Conservation (phyloP, 2,888 invertebrate species). For the Habrosyne pyritoides region DNA sequence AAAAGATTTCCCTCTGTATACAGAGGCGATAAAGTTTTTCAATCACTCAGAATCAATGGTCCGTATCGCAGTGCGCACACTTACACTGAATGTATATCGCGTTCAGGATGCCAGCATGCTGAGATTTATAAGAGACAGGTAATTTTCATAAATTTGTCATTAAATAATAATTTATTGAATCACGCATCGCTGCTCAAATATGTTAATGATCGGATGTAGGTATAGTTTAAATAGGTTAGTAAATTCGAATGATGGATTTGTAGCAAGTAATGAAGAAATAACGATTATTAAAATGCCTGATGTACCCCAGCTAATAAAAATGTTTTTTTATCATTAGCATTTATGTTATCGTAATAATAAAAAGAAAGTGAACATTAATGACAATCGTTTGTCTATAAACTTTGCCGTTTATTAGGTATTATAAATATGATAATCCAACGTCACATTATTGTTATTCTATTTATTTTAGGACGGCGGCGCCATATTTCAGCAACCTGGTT, state of each 20-base stretch:
- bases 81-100: constrained; percentile 98
- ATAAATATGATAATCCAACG: not conserved
- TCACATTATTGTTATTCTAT: constrained; percentile 12
- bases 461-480: constrained; percentile 92
- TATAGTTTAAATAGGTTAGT: not conserved
- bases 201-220: not conserved
- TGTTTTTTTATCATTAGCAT: too few species aligned
- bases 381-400: too few species aligned
- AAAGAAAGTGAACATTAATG: too few species aligned
- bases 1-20: constrained; percentile 99
- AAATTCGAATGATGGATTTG: not conserved
- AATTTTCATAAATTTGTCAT: constrained; percentile 26
- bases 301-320: too few species aligned
- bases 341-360: too few species aligned
- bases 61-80: constrained; percentile 97
- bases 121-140: constrained; percentile 95
- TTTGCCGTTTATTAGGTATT: too few species aligned
- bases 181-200: not conserved
- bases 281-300: too few species aligned
- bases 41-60: constrained; percentile 99
- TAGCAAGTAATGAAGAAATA: not conserved
- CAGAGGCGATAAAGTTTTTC: constrained; percentile 99
- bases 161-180: not conserved
- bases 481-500: constrained; percentile 99
- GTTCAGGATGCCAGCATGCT: constrained; percentile 98